Base-by-base conservation (phyloP, 2,888 invertebrate species). In the Philaethria dido region DNA sequence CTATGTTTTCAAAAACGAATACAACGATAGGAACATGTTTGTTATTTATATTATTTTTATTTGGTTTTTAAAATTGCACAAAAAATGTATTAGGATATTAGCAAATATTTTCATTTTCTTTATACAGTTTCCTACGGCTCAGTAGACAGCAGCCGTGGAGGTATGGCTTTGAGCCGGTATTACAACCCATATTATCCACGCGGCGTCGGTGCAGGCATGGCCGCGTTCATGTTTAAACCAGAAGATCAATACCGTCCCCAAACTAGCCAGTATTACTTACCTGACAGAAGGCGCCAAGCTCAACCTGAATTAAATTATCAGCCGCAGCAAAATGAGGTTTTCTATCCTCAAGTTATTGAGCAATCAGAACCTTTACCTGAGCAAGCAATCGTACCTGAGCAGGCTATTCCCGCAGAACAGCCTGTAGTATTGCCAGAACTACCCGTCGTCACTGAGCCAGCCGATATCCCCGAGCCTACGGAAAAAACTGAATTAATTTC, bases 321-420 rank as follows among this genome's bases (percentile, higher is more conserved):
- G 9, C 86, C 88, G 0, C 91, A 90, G 68, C 89, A 91, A 64
- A 92, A 92, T 75, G 92, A 92, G 70, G 84, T 89, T 1, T 89
- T 78, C 75, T 89, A 83, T 73, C 85, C 76, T 0, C 70, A 72
- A 45, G 65, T 66, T 9, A 75, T 77, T 3, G 78, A 85, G 68
- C 81, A 81, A 61, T 50, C 74, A 0, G 74, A 74, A 52, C 47
- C 62, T 13, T 65, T 73, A 47, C 83, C 86, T 1, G 83, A 86
- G 39, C 76, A 72, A 63, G 80, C 83, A 0, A 73, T 78, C 8
- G 54, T 55, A 42, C 48, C 72, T 25, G 69, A 70, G 22, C 64
- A 69, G 62, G 66, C 69, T 9, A 48, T 62, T 6, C 25, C 47
- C 42, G 82, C 86, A 2, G 84, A 86, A 39, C 74, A 72, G 63